These are phyloP conservation scores for Lydus trimaculatus DNA, from an alignment of 2,888 invertebrate genomes.

Conservation along the genomic window DNA sequence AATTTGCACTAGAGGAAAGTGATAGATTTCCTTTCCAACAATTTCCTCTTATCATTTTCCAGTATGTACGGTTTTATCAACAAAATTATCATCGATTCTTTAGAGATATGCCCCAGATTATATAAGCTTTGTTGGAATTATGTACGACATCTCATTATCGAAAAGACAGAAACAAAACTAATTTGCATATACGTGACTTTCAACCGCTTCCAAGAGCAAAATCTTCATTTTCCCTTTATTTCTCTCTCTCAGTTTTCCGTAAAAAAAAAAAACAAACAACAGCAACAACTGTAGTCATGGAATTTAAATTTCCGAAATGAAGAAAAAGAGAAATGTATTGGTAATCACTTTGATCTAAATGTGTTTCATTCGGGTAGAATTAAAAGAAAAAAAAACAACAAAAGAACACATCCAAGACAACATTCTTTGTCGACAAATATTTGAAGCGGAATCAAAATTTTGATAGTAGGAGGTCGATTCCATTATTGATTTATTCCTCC, in stretches of 20 bases:
- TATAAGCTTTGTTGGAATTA: neutral
- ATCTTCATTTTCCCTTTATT: neutral
- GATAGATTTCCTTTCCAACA: slow-evolving; percentile 9
- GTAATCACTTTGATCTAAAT: slow-evolving; percentile 12
- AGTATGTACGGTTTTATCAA: neutral
- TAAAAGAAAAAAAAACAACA: slow-evolving; percentile 8
- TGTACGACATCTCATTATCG: slow-evolving; percentile 1
- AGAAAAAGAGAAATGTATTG: neutral
- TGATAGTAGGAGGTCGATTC: slow-evolving; percentile 12
- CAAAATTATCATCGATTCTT: neutral
- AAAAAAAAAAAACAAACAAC: no score
- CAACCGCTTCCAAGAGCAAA: neutral
- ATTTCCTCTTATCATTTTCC: slow-evolving; percentile 9
- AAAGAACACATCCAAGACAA: neutral
- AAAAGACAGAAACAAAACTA: slow-evolving; percentile 11
- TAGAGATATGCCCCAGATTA: neutral
- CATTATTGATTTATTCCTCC: slow-evolving; percentile 16
- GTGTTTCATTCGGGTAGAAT: slow-evolving; percentile 9
- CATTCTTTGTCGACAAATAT: neutral
- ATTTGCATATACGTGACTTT: slow-evolving; percentile 18
- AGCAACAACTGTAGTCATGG: no score
- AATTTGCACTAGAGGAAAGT: slow-evolving; percentile 11
- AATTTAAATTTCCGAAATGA: no score
- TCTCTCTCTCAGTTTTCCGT: neutral
- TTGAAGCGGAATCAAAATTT: slow-evolving; percentile 15